A percentile compares a stretch with the other conserved stretches of the same genome.
Evolutionary conservation across 2,113 vertebrate species (phyloP).

Genomic region (Hepsetus odoe): DNA sequence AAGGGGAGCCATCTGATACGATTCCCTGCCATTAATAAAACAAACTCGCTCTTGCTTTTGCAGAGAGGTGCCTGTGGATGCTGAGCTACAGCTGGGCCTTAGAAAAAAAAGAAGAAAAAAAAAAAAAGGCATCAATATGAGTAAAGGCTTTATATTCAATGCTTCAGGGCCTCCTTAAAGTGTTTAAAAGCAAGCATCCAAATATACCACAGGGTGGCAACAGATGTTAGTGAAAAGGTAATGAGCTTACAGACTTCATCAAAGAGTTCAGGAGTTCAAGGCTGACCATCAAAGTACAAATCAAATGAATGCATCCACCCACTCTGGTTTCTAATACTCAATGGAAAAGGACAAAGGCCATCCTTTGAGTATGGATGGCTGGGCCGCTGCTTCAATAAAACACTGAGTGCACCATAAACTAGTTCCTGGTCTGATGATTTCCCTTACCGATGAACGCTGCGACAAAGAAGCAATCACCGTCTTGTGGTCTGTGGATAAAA

Average conservation of each 20-base stretch:
- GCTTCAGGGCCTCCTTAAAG: neutral
- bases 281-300: slow-evolving; percentile 11
- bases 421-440: slow-evolving; percentile 29
- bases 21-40: slow-evolving; percentile 42
- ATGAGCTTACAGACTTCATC: neutral
- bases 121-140: slow-evolving; percentile 29
- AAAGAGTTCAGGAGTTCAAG: neutral
- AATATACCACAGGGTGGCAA: neutral
- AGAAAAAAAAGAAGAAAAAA: slow-evolving; percentile 7
- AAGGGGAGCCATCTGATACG: slow-evolving; percentile 38
- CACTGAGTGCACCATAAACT: slow-evolving; percentile 21
- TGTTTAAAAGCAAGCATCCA: neutral
- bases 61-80: slow-evolving; percentile 27
- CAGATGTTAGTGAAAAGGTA: neutral
- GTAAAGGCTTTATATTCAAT: neutral
- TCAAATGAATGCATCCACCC: slow-evolving; percentile 10
- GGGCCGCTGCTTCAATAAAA: slow-evolving; percentile 20
- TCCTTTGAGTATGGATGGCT: slow-evolving; percentile 1
- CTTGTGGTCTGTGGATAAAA: slow-evolving; percentile 49
- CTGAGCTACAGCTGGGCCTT: slow-evolving; percentile 26
- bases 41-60: slow-evolving; percentile 20
- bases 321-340: slow-evolving; percentile 11
- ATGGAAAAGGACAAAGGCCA: slow-evolving; percentile 12
- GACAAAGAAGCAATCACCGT: slow-evolving; percentile 35
- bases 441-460: slow-evolving; percentile 6